These are phyloP conservation scores for Calephelis virginiensis DNA, from an alignment of 1,140 invertebrate genomes.

Conservation along the genomic window DNA sequence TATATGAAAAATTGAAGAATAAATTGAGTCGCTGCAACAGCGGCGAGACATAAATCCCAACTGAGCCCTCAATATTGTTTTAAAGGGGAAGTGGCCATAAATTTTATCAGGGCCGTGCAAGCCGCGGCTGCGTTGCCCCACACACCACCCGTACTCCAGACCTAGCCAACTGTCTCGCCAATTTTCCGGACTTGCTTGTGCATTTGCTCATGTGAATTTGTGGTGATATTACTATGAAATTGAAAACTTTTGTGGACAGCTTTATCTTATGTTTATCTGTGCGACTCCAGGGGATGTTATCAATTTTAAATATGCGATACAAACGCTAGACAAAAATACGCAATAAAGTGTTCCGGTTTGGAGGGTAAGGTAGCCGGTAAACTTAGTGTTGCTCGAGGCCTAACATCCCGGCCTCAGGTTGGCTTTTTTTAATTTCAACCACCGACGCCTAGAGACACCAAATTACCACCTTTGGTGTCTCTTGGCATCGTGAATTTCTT, in stretches of 20 bases:
- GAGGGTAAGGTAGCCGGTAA: too few relatives aligned
- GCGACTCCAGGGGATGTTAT: too few relatives aligned
- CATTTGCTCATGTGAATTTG: conserved; percentile 59
- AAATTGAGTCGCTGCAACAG: conserved; percentile 78
- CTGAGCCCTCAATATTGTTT: conserved; percentile 78
- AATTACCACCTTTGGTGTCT: too few relatives aligned
- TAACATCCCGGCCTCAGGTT: too few relatives aligned
- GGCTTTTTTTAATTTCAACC: too few relatives aligned
- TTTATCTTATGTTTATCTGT: background rate
- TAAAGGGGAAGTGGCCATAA: conserved; percentile 79
- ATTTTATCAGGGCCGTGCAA: conserved; percentile 76
- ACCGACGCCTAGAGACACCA: too few relatives aligned
- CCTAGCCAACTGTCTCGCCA: conserved; percentile 50
- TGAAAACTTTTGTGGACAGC: conserved; percentile 37
- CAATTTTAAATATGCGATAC: background rate
- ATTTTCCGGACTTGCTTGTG: conserved; percentile 65
- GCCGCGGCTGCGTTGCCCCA: conserved; percentile 24
- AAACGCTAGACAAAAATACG: too few relatives aligned
- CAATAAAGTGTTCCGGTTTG: too few relatives aligned
- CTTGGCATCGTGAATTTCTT: too few relatives aligned
- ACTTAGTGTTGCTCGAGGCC: too few relatives aligned
- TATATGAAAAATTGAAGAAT: conserved; percentile 79
- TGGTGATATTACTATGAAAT: conserved; percentile 55
- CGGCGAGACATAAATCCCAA: conserved; percentile 78
- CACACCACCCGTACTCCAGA: conserved; percentile 29